Conservation (phyloP, 2,113 vertebrate genomes). For the Monopterus albus region DNA sequence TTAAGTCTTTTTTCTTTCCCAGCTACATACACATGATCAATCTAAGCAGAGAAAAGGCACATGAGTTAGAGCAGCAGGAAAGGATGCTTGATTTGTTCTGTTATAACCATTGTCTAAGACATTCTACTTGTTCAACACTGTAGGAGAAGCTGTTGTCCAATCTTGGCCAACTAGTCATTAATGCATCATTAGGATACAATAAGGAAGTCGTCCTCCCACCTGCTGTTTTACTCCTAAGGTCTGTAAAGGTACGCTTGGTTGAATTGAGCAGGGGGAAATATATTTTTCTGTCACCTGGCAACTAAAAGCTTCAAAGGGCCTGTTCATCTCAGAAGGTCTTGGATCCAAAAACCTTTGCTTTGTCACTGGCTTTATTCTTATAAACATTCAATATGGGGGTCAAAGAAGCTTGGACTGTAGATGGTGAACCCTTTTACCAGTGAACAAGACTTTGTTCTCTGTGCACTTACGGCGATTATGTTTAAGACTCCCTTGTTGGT, state of each 20-base stretch:
- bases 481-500: conserved; percentile 9
- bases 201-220: conserved; percentile 21
- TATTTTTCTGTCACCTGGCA: conserved; percentile 56
- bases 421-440: conserved; percentile 51
- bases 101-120: not conserved
- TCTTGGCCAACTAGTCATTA: conserved; percentile 26
- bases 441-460: conserved; percentile 37
- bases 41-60: conserved; percentile 9
- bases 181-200: conserved; percentile 35
- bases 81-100: not conserved
- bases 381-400: conserved; percentile 12
- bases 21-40: conserved; percentile 27
- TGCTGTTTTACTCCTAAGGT: conserved; percentile 28
- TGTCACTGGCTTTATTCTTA: conserved; percentile 11
- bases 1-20: conserved; percentile 35
- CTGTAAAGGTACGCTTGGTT: not conserved
- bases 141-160: conserved; percentile 18
- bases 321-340: conserved; percentile 23
- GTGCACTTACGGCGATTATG: conserved; percentile 29
- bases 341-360: conserved; percentile 7
- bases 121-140: not conserved
- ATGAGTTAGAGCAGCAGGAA: not conserved
- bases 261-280: not conserved
- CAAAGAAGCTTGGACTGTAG: conserved; percentile 19
- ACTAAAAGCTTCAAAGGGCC: conserved; percentile 65